These are phyloP conservation scores for Palythoa grandis DNA, from an alignment of 92 coral and sea anemone genomes.

Conservation along the genomic window DNA sequence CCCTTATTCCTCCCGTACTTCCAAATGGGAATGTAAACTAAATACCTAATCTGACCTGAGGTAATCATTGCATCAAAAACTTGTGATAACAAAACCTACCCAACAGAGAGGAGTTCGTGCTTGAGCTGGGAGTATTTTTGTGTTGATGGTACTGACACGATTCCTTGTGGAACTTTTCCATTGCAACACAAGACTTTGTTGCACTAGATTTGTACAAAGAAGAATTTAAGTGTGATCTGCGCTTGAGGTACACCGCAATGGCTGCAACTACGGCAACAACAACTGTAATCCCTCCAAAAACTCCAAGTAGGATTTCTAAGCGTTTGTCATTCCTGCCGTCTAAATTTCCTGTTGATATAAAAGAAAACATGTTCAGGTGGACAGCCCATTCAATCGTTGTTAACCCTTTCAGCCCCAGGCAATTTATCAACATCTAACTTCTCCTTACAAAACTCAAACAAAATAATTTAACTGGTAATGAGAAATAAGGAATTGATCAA, in stretches of 20 bases:
- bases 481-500: too few species aligned
- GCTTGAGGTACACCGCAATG: background rate
- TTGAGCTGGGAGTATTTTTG: background rate
- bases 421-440: too few species aligned
- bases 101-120: background rate
- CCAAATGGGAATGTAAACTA: background rate
- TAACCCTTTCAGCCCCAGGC: too few species aligned
- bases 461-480: too few species aligned
- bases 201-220: background rate
- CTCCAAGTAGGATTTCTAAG: background rate
- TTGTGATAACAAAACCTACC: background rate
- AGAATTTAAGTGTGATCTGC: background rate
- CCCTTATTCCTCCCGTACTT: background rate
- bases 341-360: background rate
- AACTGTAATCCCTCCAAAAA: background rate
- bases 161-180: background rate
- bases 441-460: too few species aligned
- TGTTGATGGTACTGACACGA: background rate
- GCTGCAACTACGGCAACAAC: background rate
- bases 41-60: background rate
- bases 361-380: background rate
- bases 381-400: too few species aligned
- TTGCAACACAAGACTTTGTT: background rate
- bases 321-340: background rate
- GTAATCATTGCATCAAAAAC: background rate